Evolutionary conservation across 2,888 invertebrate genomes (phyloP), one percentile per base, ranked within the genome.

Genomic region (Nebria salina): DNA sequence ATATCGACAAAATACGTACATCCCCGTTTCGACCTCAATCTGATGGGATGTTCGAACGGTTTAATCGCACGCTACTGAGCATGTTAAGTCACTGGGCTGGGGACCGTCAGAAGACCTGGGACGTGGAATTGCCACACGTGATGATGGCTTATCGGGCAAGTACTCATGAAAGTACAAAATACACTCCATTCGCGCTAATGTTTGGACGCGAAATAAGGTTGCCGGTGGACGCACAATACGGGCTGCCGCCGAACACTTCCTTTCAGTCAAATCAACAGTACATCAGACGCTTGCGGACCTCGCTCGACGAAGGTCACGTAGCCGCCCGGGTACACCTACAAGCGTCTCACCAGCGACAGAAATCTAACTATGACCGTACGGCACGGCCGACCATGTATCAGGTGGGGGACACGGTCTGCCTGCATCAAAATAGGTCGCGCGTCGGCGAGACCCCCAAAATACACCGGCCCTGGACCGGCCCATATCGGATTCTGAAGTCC

Each of bases 1-100:
- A 84, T 7, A 83, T 83, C 1, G 42, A 65, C 1, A 84, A 84
- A 70, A 84, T 83, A 15, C 76, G 84, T 64, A 83, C 85, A 0
- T 83, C 83, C 1, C 81, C 85, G 2, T 76, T 84, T n/a, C 83
- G 82, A 72, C 84, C 83, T 15, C 83, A 84, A 76, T 84, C 83
- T 0, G 84, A 85, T 72, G 84, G 82, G 64, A 82, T 84, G 79
- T 83, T 84, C 1, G 84, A 84, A 15, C 42, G 75, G 8, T 82
- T 84, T n/a, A 85, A 84, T 68, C 74, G 82, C 9, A 85, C 85
- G 0, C 77, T 84, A 13, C 15, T 78, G 3, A 78, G 72, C 65
- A 78, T 78, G 73, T 78, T 78, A 20, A 72, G 72, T 15, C 73
- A 78, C 25, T 78, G 78, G 78, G 72, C 78, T 6, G 78, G 78